phyloP scores from a whole-genome alignment of 2,797 vertebrate species.

The Nannoperca australis region DNA sequence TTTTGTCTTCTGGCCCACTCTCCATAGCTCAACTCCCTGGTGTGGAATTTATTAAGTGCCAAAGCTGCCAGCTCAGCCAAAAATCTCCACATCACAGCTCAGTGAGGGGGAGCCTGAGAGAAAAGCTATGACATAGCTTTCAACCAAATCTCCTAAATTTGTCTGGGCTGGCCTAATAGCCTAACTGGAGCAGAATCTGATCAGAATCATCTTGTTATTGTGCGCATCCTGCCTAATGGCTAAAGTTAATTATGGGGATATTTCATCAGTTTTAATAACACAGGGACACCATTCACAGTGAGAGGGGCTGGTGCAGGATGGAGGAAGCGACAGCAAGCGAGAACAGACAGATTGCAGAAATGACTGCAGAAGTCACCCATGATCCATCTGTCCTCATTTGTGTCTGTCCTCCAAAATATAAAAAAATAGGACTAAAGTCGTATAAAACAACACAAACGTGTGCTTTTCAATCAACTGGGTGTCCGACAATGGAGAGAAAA shows the following conservation, averaged over 20 bases:
- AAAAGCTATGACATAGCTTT: constrained; percentile 79
- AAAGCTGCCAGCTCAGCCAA: constrained; percentile 75
- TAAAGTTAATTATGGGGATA: constrained; percentile 77
- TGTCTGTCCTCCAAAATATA: constrained; percentile 41
- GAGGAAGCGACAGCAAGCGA: constrained; percentile 62
- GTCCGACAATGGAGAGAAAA: constrained; percentile 8
- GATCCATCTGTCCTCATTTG: constrained; percentile 65
- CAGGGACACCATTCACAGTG: constrained; percentile 44
- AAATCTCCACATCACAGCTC: constrained; percentile 65
- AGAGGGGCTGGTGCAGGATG: constrained; percentile 39
- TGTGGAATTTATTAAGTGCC: constrained; percentile 63
- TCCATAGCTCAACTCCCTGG: constrained; percentile 48
- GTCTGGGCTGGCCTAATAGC: constrained; percentile 78
- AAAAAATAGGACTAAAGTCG: constrained; percentile 42
- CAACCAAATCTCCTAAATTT: constrained; percentile 81
- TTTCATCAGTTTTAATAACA: constrained; percentile 79
- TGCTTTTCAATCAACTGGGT: not conserved
- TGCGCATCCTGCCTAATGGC: constrained; percentile 75
- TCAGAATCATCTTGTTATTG: constrained; percentile 76
- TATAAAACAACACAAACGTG: constrained; percentile 8
- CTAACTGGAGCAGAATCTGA: constrained; percentile 83
- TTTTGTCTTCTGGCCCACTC: constrained; percentile 46
- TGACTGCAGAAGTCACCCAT: constrained; percentile 59
- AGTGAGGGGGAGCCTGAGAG: constrained; percentile 43
- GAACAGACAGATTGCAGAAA: constrained; percentile 64